Evolutionary conservation across 2,113 vertebrate genomes (phyloP).

Genomic region (Corydoras sp.): DNA sequence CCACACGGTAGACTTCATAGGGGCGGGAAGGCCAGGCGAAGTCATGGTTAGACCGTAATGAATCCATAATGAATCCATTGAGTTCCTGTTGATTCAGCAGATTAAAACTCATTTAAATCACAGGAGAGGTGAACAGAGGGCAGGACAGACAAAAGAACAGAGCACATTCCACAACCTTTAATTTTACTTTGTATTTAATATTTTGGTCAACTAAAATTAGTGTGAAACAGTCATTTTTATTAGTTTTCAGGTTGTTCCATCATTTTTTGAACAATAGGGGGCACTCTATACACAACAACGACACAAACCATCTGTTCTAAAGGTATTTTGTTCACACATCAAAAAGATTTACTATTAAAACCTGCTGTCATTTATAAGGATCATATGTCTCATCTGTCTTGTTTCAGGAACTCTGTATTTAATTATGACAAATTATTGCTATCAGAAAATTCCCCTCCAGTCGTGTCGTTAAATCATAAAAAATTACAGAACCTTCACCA

Average conservation of each 20-base stretch:
- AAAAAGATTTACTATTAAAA: not conserved
- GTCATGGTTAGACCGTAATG: slow-evolving; percentile 45
- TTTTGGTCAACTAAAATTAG: not conserved
- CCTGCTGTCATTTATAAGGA: too few relatives aligned
- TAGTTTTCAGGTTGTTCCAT: not conserved
- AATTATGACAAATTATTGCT: slow-evolving; percentile 49
- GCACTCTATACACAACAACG: slow-evolving; percentile 55
- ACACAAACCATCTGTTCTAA: not conserved
- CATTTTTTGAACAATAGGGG: slow-evolving; percentile 55
- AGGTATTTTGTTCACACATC: slow-evolving; percentile 5
- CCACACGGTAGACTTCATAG: slow-evolving; percentile 53
- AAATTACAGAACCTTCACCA: too few relatives aligned
- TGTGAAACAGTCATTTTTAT: not conserved
- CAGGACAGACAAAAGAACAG: not conserved
- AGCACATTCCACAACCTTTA: slow-evolving; percentile 10
- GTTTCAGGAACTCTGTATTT: slow-evolving; percentile 45
- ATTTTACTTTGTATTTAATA: slow-evolving; percentile 10
- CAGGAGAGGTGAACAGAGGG: not conserved
- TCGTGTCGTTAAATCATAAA: slow-evolving; percentile 43
- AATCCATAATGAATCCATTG: slow-evolving; percentile 7
- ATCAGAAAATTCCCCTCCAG: slow-evolving; percentile 35
- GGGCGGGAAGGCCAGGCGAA: slow-evolving; percentile 43
- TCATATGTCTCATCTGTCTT: not conserved
- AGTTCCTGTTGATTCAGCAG: slow-evolving; percentile 28
- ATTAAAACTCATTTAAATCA: not conserved